Conservation (phyloP, 2,113 vertebrate genomes). For the Zapus hudsonius region DNA sequence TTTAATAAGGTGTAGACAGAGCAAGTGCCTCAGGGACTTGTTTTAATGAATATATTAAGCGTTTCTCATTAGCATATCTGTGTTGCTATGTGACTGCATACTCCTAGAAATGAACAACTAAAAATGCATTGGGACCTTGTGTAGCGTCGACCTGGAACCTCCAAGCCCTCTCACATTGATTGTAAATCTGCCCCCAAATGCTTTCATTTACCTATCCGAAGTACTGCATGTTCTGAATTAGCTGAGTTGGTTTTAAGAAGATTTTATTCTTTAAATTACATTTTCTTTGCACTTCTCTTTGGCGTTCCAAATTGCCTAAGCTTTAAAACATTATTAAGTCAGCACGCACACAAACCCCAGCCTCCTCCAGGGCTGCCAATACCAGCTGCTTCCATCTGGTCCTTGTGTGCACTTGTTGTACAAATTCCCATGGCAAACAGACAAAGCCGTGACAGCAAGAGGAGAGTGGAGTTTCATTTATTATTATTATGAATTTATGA, state of each 20-base stretch:
- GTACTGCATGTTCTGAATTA: neutral
- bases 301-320: neutral
- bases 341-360: fast-evolving
- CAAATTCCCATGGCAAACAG: too few relatives aligned
- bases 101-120: neutral
- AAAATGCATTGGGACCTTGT: neutral
- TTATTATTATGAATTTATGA: too few relatives aligned
- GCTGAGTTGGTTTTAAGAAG: neutral
- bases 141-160: neutral
- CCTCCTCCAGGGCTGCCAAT: fast-evolving
- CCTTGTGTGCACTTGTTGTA: neutral
- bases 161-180: fast-evolving
- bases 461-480: too few relatives aligned
- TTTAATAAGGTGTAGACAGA: constrained; percentile 25
- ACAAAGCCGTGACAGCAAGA: too few relatives aligned
- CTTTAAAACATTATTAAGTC: neutral
- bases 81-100: constrained; percentile 2
- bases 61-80: constrained; percentile 20
- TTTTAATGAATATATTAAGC: constrained; percentile 53
- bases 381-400: neutral
- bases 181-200: neutral
- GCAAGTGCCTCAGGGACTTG: neutral
- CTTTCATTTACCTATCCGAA: neutral
- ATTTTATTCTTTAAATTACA: constrained; percentile 9
- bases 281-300: neutral